Percentiles rank a stretch among this genome's conserved stretches.
Conservation (phyloP, 2,113 vertebrate species). For the Piaya cayana region DNA sequence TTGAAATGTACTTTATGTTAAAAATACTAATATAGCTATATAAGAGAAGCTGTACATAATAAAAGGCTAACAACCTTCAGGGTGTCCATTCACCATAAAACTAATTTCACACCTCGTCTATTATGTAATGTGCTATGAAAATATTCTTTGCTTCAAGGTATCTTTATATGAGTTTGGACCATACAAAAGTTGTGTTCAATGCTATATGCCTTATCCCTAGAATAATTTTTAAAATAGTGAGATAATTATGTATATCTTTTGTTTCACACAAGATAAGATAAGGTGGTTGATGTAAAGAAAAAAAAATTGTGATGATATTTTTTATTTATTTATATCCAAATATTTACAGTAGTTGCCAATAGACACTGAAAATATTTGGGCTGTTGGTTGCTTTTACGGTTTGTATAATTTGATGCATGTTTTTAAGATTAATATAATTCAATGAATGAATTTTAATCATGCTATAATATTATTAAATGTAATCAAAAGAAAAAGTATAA, state of each 20-base stretch:
- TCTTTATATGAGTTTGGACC: conserved; percentile 33
- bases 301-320: accelerated
- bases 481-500: background rate
- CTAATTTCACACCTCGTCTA: conserved; percentile 80
- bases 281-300: background rate
- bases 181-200: background rate
- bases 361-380: background rate
- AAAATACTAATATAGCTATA: conserved; percentile 38
- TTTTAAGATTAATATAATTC: background rate
- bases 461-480: background rate
- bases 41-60: conserved; percentile 42
- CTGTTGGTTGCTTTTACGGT: background rate
- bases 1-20: conserved; percentile 31
- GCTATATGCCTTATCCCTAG: background rate
- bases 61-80: conserved; percentile 69
- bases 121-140: conserved; percentile 78
- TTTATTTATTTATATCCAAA: background rate
- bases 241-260: background rate
- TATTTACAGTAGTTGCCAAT: background rate
- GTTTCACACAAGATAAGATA: background rate
- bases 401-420: background rate
- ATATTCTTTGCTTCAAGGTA: conserved; percentile 66
- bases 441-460: background rate
- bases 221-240: background rate
- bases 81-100: conserved; percentile 70